These are phyloP conservation scores for Danio jaintianensis DNA, from an alignment of 2,797 vertebrate genomes.

Conservation along the genomic window DNA sequence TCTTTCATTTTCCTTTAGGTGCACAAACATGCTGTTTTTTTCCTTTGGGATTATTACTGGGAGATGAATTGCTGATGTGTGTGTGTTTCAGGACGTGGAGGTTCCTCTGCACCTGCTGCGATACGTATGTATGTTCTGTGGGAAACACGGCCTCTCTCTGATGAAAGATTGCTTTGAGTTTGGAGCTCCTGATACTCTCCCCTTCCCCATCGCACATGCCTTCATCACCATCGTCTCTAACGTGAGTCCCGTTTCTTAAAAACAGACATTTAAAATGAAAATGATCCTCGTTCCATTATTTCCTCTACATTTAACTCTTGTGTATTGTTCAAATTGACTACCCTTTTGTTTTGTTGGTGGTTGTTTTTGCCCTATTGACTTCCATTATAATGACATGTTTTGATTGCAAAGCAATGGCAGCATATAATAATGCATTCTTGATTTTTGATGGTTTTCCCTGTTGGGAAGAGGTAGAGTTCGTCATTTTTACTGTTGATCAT, in stretches of 20 bases:
- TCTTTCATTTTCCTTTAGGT: neutral
- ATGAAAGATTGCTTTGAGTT: conserved; percentile 99
- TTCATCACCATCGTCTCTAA: conserved; percentile 99
- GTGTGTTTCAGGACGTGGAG: conserved; percentile 88
- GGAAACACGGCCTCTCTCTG: conserved; percentile 96
- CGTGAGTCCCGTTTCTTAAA: conserved; percentile 78
- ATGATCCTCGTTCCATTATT: neutral
- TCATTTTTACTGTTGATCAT: too few relatives aligned
- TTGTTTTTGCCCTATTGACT: too few relatives aligned
- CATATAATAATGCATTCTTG: too few relatives aligned
- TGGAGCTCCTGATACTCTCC: conserved; percentile 91
- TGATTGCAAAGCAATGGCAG: too few relatives aligned
- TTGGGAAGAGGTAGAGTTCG: too few relatives aligned
- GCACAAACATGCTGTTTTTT: neutral
- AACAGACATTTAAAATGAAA: neutral
- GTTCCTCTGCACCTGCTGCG: conserved; percentile 97
- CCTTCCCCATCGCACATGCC: conserved; percentile 95
- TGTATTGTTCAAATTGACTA: too few relatives aligned
- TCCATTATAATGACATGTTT: too few relatives aligned
- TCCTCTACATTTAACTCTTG: too few relatives aligned
- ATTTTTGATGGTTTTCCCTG: too few relatives aligned
- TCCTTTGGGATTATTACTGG: neutral
- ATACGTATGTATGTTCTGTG: conserved; percentile 97
- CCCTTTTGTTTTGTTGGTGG: too few relatives aligned
- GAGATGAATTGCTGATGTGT: neutral